Conservation (phyloP, 2,113 vertebrate species). For the Macquaria ambigua region DNA sequence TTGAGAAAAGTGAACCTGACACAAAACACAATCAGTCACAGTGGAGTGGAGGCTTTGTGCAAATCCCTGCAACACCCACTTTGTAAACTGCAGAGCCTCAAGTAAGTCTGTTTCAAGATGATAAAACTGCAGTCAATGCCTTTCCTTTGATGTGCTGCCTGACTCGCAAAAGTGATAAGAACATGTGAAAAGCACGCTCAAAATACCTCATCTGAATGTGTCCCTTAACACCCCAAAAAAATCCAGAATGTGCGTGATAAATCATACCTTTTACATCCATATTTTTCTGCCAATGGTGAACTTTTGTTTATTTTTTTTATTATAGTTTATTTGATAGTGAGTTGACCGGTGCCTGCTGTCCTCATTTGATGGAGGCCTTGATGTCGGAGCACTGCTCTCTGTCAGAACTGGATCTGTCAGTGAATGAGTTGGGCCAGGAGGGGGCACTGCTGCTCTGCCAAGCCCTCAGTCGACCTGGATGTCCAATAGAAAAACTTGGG, state of each 20-base stretch:
- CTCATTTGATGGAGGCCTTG: slow-evolving; percentile 67
- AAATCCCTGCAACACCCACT: slow-evolving; percentile 63
- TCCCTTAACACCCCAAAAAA: neutral
- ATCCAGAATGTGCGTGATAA: neutral
- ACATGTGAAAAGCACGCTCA: neutral
- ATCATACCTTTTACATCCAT: neutral
- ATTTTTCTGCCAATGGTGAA: neutral
- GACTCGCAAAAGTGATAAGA: neutral
- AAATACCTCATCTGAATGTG: neutral
- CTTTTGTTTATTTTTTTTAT: neutral
- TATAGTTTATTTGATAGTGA: slow-evolving; percentile 60
- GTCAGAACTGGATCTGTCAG: slow-evolving; percentile 76
- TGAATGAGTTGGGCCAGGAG: slow-evolving; percentile 78
- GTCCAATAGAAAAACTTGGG: slow-evolving; percentile 69
- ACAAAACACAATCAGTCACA: slow-evolving; percentile 39
- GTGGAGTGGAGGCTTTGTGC: slow-evolving; percentile 65
- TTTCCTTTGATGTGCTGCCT: neutral
- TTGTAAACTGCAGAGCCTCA: slow-evolving; percentile 70
- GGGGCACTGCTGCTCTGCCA: slow-evolving; percentile 77
- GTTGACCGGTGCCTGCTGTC: slow-evolving; percentile 72
- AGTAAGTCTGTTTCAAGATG: slow-evolving; percentile 52
- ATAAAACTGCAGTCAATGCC: neutral
- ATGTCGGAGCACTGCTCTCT: slow-evolving; percentile 73
- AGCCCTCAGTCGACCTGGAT: slow-evolving; percentile 59
- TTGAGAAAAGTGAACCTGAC: slow-evolving; percentile 68